Percentiles rank a stretch among this genome's conserved stretches.
Evolutionary conservation across 1,140 invertebrate genomes (phyloP).

Genomic region (Paralvinella palmiformis): DNA sequence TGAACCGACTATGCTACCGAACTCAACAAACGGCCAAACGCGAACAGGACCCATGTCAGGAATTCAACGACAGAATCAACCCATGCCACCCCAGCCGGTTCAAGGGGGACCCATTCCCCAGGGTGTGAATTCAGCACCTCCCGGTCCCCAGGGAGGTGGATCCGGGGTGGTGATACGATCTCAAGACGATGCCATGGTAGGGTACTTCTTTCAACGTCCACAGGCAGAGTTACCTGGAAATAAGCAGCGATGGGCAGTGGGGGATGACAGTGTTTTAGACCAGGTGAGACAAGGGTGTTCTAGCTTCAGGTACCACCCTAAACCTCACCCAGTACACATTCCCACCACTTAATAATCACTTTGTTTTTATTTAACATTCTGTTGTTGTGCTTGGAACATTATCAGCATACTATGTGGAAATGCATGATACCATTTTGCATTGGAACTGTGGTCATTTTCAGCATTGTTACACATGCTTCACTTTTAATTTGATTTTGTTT

Average conservation of each 20-base stretch:
- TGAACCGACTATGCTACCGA: conserved; percentile 31
- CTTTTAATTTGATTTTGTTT: no score
- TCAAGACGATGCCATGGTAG: conserved; percentile 79
- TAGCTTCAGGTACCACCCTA: no score
- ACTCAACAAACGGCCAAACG: conserved; percentile 14
- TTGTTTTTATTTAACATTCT: no score
- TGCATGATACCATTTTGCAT: no score
- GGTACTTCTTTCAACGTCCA: conserved; percentile 77
- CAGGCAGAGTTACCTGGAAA: conserved; percentile 64
- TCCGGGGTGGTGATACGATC: conserved; percentile 32
- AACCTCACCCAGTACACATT: no score
- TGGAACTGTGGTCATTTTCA: no score
- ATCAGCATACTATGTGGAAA: no score
- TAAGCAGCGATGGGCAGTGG: conserved; percentile 74
- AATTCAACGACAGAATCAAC: conserved; percentile 24
- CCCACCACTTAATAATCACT: no score
- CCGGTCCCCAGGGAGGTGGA: background rate
- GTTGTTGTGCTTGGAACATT: no score
- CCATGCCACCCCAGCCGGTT: conserved; percentile 22
- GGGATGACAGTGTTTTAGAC: conserved; percentile 73
- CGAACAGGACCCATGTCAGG: conserved; percentile 27
- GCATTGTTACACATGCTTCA: no score
- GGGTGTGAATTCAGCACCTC: background rate
- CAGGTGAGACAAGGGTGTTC: conserved; percentile 34
- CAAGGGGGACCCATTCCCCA: conserved; percentile 16